These are phyloP conservation scores for Rhyzopertha dominica DNA, from an alignment of 1,140 invertebrate species.

Conservation along the genomic window DNA sequence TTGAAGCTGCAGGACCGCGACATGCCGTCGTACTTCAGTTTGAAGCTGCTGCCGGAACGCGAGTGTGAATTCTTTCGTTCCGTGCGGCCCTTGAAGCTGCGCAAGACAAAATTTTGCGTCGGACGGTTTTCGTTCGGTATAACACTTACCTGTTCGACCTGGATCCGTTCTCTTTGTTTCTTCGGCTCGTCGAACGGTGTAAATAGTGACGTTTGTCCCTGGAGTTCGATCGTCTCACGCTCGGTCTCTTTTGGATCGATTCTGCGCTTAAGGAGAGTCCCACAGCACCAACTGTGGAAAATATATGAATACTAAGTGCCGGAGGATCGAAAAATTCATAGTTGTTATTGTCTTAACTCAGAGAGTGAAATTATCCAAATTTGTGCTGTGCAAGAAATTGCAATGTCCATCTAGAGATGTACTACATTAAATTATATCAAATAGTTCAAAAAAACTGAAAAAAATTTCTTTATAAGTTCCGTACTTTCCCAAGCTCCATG, in stretches of 20 bases:
- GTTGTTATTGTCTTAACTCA: no score
- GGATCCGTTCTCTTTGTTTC: slow-evolving; percentile 64
- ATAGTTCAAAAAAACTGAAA: no score
- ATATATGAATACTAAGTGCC: no score
- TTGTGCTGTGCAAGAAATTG: no score
- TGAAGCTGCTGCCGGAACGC: slow-evolving; percentile 47
- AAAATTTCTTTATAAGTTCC: no score
- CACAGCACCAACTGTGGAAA: slow-evolving; percentile 48
- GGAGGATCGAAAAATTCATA: no score
- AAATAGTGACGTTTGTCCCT: slow-evolving; percentile 62
- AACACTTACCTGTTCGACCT: slow-evolving; percentile 39
- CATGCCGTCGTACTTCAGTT: slow-evolving; percentile 47
- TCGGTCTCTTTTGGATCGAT: slow-evolving; percentile 60
- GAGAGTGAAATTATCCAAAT: no score
- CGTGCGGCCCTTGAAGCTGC: slow-evolving; percentile 45
- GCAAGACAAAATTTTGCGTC: not conserved
- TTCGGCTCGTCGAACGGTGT: slow-evolving; percentile 60
- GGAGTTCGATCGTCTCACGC: slow-evolving; percentile 58
- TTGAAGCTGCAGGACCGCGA: slow-evolving; percentile 44
- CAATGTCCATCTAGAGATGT: no score
- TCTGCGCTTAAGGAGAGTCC: slow-evolving; percentile 64
- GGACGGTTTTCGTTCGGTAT: not conserved
- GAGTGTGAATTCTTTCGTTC: slow-evolving; percentile 46
- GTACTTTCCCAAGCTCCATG: no score
- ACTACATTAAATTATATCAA: no score